phyloP scores from a whole-genome alignment of 2,797 vertebrate genomes.

The Enteromius unitaeniatus region DNA sequence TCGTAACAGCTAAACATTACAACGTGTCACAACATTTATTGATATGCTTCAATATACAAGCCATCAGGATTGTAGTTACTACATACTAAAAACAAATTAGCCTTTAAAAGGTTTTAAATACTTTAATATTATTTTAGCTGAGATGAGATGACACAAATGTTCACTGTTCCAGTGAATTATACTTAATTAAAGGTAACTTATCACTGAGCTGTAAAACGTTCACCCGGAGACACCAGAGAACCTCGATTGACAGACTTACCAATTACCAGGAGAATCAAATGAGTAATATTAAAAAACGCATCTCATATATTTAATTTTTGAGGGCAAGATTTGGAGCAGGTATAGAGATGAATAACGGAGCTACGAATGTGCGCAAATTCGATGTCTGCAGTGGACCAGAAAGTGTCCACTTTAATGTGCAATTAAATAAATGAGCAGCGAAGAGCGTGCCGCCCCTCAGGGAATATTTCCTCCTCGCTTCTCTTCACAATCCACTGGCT shows the following conservation, averaged over 20 bases:
- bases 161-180: not conserved
- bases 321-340: not conserved
- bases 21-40: not conserved
- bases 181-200: not conserved
- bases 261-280: slow-evolving; percentile 11
- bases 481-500: slow-evolving; percentile 17
- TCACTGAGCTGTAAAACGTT: not conserved
- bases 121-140: not conserved
- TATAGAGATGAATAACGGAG: slow-evolving; percentile 19
- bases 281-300: slow-evolving; percentile 6
- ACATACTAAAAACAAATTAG: not conserved
- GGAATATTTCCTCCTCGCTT: slow-evolving; percentile 22
- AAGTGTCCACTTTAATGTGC: slow-evolving; percentile 28
- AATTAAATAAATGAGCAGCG: slow-evolving; percentile 52
- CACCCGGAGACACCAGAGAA: not conserved
- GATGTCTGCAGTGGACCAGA: slow-evolving; percentile 19
- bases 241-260: not conserved
- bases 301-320: not conserved
- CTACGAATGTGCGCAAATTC: slow-evolving; percentile 14
- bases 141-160: not conserved
- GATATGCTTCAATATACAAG: not conserved
- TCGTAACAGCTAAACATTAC: not conserved
- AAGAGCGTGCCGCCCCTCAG: slow-evolving; percentile 36
- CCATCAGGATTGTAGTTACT: not conserved
- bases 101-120: not conserved